phyloP scores from a whole-genome alignment of 2,113 vertebrate species.

The Lichenostomus cassidix region DNA sequence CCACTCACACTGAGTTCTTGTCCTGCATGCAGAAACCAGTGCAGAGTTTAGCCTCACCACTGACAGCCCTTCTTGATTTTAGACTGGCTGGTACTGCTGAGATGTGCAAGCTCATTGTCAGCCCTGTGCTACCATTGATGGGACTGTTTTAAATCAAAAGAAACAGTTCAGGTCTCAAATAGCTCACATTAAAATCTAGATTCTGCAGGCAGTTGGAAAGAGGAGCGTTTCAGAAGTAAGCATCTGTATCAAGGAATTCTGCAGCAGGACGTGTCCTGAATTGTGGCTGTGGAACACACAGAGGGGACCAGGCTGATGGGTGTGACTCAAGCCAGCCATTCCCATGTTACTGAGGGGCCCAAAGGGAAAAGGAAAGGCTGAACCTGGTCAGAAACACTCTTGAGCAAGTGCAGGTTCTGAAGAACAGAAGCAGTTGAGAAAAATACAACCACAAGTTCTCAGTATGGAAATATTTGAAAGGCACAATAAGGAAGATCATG shows the following conservation, averaged over 20 bases:
- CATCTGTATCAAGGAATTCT: not conserved
- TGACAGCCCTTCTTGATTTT: not conserved
- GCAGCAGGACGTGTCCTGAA: not conserved
- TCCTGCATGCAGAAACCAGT: not conserved
- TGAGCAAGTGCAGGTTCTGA: not conserved
- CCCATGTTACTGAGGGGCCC: not conserved
- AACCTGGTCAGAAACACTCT: not conserved
- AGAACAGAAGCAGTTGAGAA: not conserved
- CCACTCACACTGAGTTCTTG: not conserved
- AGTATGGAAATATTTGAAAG: slow-evolving; percentile 1
- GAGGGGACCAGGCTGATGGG: not conserved
- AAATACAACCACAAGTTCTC: not conserved
- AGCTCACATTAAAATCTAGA: not conserved
- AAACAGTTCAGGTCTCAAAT: not conserved
- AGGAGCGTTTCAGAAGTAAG: not conserved
- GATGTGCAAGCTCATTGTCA: not conserved
- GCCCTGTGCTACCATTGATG: not conserved
- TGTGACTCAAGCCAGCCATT: not conserved
- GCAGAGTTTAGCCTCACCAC: not conserved
- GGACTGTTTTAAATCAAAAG: not conserved
- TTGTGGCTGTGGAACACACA: not conserved
- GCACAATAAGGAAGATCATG: not conserved
- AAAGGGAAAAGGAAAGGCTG: not conserved
- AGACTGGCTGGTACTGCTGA: not conserved
- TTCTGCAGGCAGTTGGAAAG: not conserved